These are phyloP conservation scores for Caenorhabditis macrosperma DNA, from an alignment of 2,888 invertebrate species.

Conservation along the genomic window DNA sequence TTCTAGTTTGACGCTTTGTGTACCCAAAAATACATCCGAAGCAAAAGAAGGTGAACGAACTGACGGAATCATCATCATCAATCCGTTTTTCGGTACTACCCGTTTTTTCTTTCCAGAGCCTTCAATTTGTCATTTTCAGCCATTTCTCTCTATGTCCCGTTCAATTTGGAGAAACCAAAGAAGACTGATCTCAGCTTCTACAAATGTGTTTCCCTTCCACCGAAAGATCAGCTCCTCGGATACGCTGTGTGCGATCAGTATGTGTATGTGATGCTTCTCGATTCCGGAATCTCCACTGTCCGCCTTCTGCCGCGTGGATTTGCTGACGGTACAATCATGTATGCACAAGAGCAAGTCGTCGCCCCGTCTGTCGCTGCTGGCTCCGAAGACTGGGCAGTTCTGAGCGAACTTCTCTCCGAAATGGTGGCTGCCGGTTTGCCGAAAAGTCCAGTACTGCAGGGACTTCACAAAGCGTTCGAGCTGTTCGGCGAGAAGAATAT, in stretches of 20 bases:
- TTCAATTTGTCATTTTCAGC: constrained; percentile 22
- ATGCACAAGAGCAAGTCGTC: constrained; percentile 6
- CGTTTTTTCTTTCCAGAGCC: neutral
- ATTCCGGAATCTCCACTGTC: constrained; percentile 34
- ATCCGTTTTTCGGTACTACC: constrained; percentile 43
- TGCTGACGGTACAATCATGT: constrained; percentile 13
- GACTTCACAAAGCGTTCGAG: constrained; percentile 38
- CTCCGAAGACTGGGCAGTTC: constrained; percentile 38
- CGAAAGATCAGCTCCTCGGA: constrained; percentile 50
- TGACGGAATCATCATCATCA: constrained; percentile 50
- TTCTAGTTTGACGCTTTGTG: constrained; percentile 23
- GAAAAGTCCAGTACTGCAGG: constrained; percentile 16
- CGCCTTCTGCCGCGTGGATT: constrained; percentile 52
- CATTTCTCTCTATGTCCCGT: constrained; percentile 30
- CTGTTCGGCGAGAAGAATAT: constrained; percentile 55
- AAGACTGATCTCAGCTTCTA: constrained; percentile 13
- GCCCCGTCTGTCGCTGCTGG: constrained; percentile 20
- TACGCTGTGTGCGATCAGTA: constrained; percentile 31
- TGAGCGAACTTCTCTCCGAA: constrained; percentile 53
- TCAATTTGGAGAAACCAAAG: constrained; percentile 28
- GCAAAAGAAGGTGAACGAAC: constrained; percentile 34
- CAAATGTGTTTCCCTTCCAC: constrained; percentile 4
- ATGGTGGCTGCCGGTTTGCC: constrained; percentile 53
- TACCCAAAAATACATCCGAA: constrained; percentile 37
- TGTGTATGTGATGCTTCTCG: constrained; percentile 43